phyloP scores from a whole-genome alignment of 1,140 invertebrate species.

The Nomia melanderi region DNA sequence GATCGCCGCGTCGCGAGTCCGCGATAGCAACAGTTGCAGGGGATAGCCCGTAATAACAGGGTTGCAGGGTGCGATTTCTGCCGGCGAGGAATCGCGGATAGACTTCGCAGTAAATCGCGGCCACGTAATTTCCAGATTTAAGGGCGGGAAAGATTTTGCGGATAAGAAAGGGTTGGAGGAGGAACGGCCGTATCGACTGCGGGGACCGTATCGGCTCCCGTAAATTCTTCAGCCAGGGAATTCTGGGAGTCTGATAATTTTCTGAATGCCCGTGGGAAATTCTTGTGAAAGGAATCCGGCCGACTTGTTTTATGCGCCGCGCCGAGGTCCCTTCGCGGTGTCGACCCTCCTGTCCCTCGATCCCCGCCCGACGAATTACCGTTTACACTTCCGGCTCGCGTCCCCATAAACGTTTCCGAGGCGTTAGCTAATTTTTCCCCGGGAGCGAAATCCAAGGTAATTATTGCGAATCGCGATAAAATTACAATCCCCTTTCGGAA shows the following conservation, averaged over 20 bases:
- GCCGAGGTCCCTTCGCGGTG: neutral
- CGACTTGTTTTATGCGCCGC: neutral
- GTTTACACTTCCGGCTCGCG: no score
- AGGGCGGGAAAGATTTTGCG: neutral
- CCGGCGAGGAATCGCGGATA: neutral
- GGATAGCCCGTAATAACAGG: neutral
- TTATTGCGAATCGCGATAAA: slow-evolving; percentile 25
- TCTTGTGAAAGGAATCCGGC: slow-evolving; percentile 16
- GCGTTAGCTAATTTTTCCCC: neutral
- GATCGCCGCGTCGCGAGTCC: slow-evolving; percentile 8
- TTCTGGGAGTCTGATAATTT: slow-evolving; percentile 33
- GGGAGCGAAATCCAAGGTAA: neutral
- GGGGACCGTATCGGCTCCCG: slow-evolving; percentile 5
- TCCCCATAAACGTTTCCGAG: neutral
- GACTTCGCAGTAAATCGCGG: no score
- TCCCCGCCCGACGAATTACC: no score
- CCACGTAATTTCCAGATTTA: slow-evolving; percentile 4
- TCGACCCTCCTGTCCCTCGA: neutral
- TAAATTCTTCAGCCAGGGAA: slow-evolving; percentile 34
- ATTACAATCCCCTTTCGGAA: slow-evolving; percentile 13
- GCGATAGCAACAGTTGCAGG: neutral
- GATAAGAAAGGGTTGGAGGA: neutral
- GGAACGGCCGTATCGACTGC: no score
- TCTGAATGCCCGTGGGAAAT: slow-evolving; percentile 39
- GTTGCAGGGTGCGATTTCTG: neutral